These are phyloP conservation scores for Adelphocoris suturalis DNA, from an alignment of 2,888 invertebrate species.

Conservation along the genomic window DNA sequence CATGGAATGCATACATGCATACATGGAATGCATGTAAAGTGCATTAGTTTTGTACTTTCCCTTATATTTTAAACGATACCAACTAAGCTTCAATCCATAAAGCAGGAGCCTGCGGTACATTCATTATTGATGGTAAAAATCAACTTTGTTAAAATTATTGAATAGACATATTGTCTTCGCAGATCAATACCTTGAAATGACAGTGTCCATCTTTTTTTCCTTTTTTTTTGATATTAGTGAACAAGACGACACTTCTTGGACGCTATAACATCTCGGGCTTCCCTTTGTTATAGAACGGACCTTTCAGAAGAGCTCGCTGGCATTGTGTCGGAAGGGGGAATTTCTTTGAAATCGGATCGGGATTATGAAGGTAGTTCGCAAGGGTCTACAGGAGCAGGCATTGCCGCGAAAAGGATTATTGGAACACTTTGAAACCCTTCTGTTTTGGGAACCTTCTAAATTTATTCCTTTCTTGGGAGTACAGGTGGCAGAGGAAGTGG, in stretches of 20 bases:
- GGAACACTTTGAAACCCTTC: conserved; percentile 25
- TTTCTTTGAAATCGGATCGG: conserved; percentile 33
- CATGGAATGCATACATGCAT: no score
- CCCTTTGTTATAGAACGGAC: conserved; percentile 14
- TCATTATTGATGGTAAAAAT: no score
- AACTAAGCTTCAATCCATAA: no score
- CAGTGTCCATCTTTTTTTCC: not conserved
- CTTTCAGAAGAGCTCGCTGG: not conserved
- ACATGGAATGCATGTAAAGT: no score
- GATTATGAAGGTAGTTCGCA: conserved; percentile 1
- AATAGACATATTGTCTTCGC: not conserved
- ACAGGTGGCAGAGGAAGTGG: not conserved
- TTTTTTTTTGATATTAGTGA: not conserved
- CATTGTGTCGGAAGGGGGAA: not conserved
- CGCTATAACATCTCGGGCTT: conserved; percentile 1
- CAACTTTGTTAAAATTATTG: no score
- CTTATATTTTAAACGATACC: no score
- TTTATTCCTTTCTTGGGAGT: not conserved
- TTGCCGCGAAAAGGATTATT: conserved; percentile 2
- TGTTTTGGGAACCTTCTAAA: not conserved
- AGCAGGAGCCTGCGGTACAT: no score
- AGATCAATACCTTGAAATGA: not conserved
- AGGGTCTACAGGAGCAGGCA: not conserved
- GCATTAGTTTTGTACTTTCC: no score
- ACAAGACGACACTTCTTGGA: not conserved